Base-by-base conservation (phyloP, 2,888 invertebrate genomes). In the Brachyptera putata region DNA sequence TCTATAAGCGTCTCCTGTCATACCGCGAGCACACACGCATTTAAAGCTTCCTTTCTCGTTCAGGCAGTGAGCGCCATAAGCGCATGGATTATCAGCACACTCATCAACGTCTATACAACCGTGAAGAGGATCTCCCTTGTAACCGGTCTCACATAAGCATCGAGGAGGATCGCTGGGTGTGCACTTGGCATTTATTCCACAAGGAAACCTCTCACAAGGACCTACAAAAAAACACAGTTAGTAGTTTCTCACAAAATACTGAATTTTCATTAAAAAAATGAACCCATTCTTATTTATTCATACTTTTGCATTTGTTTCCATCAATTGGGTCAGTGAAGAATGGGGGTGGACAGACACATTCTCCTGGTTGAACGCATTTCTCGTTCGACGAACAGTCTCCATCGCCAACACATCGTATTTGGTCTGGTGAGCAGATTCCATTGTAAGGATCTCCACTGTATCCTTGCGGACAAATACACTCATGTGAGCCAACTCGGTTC, bases 261-360 rank as follows among this genome's bases (percentile, higher is more conserved):
- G n/a, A n/a, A n/a, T n/a, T n/a, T n/a, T n/a, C n/a, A n/a, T 30
- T 5, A 30, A 30, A 5, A 30, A 30, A 5, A 30, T 7, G 30
- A 30, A 7, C 30, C 5, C 5, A 5, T 5, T 30, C 7, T 7
- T 11, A 30, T 5, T 5, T 30, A 30, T 30, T 24, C 72, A 71
- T 69, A 78, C 89, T 94, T 76, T 93, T 93, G 72, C 95, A 95
- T 72, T 87, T 87, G 72, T 91, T 90, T 34, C 85, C 86, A 70
- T 93, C 91, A 18, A 82, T 79, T 9, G 87, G 83, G 71, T 95
- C 94, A 26, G 87, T 82, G 73, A 91, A 93, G 76, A 87, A 95
- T 1, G 95, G 95, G 16, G 93, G 92, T 25, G 91, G 91, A 71
- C 95, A 95, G 16, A 93, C 83, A 70, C 95, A 95, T 75, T 91